Conservation (phyloP, 2,113 vertebrate genomes). For the Lethenteron camtschaticum region DNA sequence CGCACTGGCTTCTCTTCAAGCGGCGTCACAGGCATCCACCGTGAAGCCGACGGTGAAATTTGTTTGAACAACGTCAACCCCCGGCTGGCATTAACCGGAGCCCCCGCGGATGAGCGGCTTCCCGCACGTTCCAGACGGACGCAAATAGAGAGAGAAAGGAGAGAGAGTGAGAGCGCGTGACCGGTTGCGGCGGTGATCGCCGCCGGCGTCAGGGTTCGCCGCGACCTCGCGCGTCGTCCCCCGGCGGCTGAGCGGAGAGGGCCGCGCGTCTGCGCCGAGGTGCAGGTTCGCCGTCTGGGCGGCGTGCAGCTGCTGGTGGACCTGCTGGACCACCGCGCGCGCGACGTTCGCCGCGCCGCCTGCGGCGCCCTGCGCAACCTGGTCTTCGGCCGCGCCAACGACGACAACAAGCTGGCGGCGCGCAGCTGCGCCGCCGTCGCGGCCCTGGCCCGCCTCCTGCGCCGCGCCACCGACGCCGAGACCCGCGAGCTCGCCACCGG, state of each 20-base stretch:
- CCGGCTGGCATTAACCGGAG: too few relatives aligned
- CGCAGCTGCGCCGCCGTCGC: not conserved
- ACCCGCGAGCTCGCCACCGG: constrained; percentile 5
- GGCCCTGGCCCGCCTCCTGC: constrained; percentile 1
- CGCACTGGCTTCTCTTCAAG: too few relatives aligned
- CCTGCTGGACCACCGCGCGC: constrained; percentile 1
- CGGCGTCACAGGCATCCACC: too few relatives aligned
- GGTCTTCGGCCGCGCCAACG: constrained; percentile 2
- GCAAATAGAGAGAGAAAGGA: not conserved
- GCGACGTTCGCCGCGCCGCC: constrained; percentile 2
- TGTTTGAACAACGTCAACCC: too few relatives aligned
- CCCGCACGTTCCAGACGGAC: not conserved
- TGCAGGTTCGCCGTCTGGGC: constrained; percentile 1
- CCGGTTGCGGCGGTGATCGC: too few relatives aligned
- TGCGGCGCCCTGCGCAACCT: constrained; percentile 3
- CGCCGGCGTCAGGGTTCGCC: too few relatives aligned
- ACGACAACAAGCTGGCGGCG: constrained; percentile 1
- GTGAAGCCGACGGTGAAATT: too few relatives aligned
- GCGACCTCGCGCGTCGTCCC: too few relatives aligned
- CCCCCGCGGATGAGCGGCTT: too few relatives aligned
- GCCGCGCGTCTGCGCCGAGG: too few relatives aligned
- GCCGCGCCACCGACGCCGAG: constrained; percentile 1
- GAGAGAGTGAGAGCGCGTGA: not conserved
- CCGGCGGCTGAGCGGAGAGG: too few relatives aligned
- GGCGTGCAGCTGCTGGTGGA: constrained; percentile 1